phyloP scores from a whole-genome alignment of 2,113 vertebrate species.

The Ptyas mucosa region DNA sequence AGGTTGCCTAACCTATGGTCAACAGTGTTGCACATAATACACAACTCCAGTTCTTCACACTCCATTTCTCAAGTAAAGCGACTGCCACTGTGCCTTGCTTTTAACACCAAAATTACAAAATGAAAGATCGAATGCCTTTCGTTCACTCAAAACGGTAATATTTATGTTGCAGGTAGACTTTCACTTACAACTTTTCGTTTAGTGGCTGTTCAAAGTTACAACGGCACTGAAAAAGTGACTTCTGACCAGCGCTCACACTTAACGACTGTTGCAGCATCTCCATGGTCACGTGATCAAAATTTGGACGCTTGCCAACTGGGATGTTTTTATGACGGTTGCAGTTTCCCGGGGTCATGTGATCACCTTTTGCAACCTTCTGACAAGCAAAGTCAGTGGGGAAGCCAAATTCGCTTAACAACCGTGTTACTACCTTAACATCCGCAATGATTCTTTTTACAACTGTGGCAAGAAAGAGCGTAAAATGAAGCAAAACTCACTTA shows the following conservation, averaged over 20 bases:
- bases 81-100: background rate
- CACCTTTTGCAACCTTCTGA: too few species aligned
- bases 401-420: too few species aligned
- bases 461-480: too few species aligned
- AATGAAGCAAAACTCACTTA: too few species aligned
- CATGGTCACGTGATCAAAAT: too few species aligned
- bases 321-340: too few species aligned
- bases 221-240: background rate
- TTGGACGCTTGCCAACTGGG: too few species aligned
- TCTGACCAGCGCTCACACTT: background rate
- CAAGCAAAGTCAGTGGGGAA: too few species aligned
- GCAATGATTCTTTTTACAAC: too few species aligned
- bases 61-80: background rate
- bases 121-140: conserved; percentile 27
- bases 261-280: background rate
- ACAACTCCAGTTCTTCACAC: background rate
- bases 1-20: conserved; percentile 7
- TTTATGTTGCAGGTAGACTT: background rate
- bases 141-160: background rate
- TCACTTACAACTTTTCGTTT: background rate
- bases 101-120: background rate
- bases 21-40: background rate
- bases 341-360: too few species aligned
- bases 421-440: too few species aligned
- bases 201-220: background rate